Evolutionary conservation across 2,888 invertebrate genomes (phyloP), one percentile per base, ranked within the genome.

Genomic region (Amphipoea oculea): DNA sequence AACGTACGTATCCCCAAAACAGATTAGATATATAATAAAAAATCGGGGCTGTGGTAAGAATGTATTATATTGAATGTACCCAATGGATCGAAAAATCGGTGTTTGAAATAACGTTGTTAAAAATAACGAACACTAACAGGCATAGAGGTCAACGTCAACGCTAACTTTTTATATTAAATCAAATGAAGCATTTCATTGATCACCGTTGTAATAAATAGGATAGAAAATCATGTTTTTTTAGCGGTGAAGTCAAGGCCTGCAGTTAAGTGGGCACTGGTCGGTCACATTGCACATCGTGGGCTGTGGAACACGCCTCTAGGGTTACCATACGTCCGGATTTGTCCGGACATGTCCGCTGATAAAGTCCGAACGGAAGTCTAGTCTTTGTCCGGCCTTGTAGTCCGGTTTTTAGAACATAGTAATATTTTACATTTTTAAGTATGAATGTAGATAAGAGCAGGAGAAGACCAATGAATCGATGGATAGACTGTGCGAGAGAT

Each of bases 171-270:
- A 70, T 63, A 65, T 45, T 14, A 40, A 75, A 70, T 73, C 69
- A 77, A 83, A 73, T 65, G 80, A 83, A 80, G 72, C 83, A 86
- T 84, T 87, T 87, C 80, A 88, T 86, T 85, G 81, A 87, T 81
- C 76, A 83, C 76, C 74, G 79, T 76, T 82, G 81, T 82, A 87
- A 79, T 86, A 86, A 89, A 83, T 89, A 86, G 88, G 82, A 87
- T 84, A 87, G 87, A 89, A 90, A 89, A 85, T 85, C 69, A 87
- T 90, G 90, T 89, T 87, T 87, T 86, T 85, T 77, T 76, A 81
- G 57, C 20, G 0, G 72, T 73, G 77, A 79, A 91, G 91, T 90
- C 93, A 92, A 94, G 92, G 93, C 69, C 82, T 63, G 40, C 68
- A 81, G 79, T 85, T 62, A 72, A 84, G 77, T 86, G 78, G 81